Conservation (phyloP, 2,888 invertebrate species). For the Melanchra persicariae region DNA sequence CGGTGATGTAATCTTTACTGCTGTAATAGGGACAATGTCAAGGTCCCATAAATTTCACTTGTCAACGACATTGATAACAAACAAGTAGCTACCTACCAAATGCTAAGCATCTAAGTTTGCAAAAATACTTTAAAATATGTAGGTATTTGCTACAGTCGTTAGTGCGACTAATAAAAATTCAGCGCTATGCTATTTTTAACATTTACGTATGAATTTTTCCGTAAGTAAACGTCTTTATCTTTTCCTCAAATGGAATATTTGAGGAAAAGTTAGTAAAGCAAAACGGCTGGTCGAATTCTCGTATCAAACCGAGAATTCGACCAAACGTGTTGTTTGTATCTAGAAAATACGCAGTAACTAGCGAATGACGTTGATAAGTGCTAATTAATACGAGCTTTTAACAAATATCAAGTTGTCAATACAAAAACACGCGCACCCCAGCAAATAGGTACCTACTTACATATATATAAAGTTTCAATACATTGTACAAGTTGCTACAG, state of each 20-base stretch:
- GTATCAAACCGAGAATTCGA: not conserved
- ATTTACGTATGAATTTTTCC: conserved; percentile 19
- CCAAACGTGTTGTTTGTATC: not conserved
- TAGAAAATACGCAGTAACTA: conserved; percentile 16
- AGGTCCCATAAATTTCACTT: conserved; percentile 80
- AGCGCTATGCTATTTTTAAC: conserved; percentile 28
- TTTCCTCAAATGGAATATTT: conserved; percentile 37
- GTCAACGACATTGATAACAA: conserved; percentile 45
- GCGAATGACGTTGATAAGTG: not conserved
- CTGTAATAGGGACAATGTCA: conserved; percentile 83
- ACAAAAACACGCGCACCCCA: conserved; percentile 8
- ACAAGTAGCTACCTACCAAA: conserved; percentile 11
- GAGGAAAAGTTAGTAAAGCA: no score
- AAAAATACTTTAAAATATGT: conserved; percentile 14
- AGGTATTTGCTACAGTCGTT: conserved; percentile 29
- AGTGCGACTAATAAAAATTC: conserved; percentile 11
- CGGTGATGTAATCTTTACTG: conserved; percentile 77
- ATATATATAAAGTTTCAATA: conserved; percentile 2
- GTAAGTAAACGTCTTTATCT: conserved; percentile 17
- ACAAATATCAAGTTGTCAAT: conserved; percentile 12
- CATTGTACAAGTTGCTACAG: conserved; percentile 4
- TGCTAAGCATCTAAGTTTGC: conserved; percentile 1
- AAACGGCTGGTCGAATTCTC: no score
- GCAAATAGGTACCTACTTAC: conserved; percentile 3
- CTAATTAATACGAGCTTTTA: not conserved